Conservation (phyloP, 2,797 vertebrate species). For the Spea hammondii region DNA sequence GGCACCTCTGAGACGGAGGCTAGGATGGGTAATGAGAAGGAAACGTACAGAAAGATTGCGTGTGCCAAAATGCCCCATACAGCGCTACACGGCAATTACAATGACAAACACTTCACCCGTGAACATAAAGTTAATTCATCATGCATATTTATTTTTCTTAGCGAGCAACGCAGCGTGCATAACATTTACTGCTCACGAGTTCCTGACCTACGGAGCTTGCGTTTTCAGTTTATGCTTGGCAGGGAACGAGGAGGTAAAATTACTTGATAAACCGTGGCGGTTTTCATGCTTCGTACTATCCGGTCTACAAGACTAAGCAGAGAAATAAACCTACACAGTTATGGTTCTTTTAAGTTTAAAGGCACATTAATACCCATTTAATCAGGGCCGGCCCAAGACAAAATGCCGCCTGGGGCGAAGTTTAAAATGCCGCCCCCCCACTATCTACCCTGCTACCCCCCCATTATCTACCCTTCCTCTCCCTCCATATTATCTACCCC, state of each 20-base stretch:
- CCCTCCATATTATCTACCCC: too few relatives aligned
- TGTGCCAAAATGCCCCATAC: conserved; percentile 17
- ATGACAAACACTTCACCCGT: neutral
- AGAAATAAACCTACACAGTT: too few relatives aligned
- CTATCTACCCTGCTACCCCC: too few relatives aligned
- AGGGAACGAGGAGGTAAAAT: neutral
- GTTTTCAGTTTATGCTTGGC: neutral
- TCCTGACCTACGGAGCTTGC: conserved; percentile 13
- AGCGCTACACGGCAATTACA: conserved; percentile 1
- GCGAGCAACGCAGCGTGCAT: neutral
- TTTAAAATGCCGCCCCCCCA: too few relatives aligned
- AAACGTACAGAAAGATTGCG: conserved; percentile 14
- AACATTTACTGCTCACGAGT: conserved; percentile 2
- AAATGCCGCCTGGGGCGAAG: too few relatives aligned
- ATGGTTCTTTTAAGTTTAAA: too few relatives aligned
- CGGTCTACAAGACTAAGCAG: too few relatives aligned
- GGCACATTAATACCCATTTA: too few relatives aligned
- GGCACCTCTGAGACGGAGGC: neutral
- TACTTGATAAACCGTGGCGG: neutral
- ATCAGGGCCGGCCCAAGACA: too few relatives aligned
- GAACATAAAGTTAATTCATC: neutral
- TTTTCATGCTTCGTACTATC: too few relatives aligned
- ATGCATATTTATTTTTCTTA: neutral
- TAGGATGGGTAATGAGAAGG: conserved; percentile 21
- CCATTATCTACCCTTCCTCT: too few relatives aligned